These are phyloP conservation scores for Lepus oiostolus DNA, from an alignment of 2,797 vertebrate genomes.

Conservation along the genomic window DNA sequence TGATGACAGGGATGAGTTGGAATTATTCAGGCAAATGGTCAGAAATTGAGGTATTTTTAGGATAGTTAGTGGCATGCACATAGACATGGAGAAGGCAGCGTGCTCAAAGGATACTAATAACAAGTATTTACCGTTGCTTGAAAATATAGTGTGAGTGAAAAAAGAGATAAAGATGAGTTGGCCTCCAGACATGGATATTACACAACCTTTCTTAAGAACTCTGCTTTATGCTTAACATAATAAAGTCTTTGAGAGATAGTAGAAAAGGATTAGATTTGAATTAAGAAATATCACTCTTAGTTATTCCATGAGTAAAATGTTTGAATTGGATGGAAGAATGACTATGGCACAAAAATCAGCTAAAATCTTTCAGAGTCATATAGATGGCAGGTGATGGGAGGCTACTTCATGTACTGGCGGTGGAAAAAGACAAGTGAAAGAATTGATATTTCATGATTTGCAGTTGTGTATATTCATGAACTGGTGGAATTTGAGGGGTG, in stretches of 20 bases:
- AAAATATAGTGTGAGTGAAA: not conserved
- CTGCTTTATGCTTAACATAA: not conserved
- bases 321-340: not conserved
- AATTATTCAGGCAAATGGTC: not conserved
- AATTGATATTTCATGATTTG: not conserved
- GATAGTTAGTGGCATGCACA: not conserved
- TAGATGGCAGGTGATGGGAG: not conserved
- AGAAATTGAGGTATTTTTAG: not conserved
- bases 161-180: not conserved
- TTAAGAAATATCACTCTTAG: not conserved
- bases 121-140: not conserved
- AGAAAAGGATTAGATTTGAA: conserved; percentile 30
- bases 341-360: not conserved
- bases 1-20: not conserved
- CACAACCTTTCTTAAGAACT: not conserved
- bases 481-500: not conserved
- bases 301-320: not conserved
- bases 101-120: not conserved
- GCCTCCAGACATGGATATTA: not conserved
- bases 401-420: not conserved
- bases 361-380: not conserved
- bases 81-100: not conserved
- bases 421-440: not conserved
- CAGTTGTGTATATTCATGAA: not conserved
- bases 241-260: not conserved